A percentile compares a stretch with the other conserved stretches of the same genome.
Conservation (phyloP, 2,888 invertebrate species). For the Nomada lathburiana region DNA sequence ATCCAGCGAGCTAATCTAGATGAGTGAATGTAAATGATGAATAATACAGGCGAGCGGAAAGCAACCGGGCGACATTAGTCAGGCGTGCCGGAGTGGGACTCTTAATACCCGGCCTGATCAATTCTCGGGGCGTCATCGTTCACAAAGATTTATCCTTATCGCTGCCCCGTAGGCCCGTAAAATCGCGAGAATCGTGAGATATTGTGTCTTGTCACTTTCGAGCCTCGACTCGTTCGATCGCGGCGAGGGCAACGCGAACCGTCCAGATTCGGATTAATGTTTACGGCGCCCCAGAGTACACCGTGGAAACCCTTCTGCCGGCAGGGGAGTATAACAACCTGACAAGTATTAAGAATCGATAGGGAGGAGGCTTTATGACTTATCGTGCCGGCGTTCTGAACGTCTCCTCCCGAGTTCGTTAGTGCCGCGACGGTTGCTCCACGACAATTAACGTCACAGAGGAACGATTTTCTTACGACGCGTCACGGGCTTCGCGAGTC, state of each 20-base stretch:
- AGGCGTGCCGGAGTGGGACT: conserved; percentile 14
- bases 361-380: conserved; percentile 23
- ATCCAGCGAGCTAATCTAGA: background rate
- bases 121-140: conserved; percentile 61
- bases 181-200: conserved; percentile 69
- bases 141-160: conserved; percentile 65
- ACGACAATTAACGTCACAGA: conserved; percentile 37
- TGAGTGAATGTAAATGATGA: conserved; percentile 31
- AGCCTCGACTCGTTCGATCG: conserved; percentile 66
- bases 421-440: background rate
- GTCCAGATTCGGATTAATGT: conserved; percentile 72
- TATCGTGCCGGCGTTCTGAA: conserved; percentile 5
- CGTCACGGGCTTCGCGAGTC: background rate
- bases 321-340: conserved; percentile 45
- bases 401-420: conserved; percentile 9
- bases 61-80: conserved; percentile 39
- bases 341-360: conserved; percentile 60
- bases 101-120: conserved; percentile 60
- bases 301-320: conserved; percentile 54
- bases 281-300: conserved; percentile 68
- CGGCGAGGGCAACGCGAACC: conserved; percentile 40
- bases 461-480: conserved; percentile 5
- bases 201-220: conserved; percentile 69
- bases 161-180: conserved; percentile 57
- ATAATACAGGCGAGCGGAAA: conserved; percentile 25